Percentiles rank a stretch among this genome's conserved stretches.
Conservation (phyloP, 2,888 invertebrate species). For the Sinotaia quadrata region DNA sequence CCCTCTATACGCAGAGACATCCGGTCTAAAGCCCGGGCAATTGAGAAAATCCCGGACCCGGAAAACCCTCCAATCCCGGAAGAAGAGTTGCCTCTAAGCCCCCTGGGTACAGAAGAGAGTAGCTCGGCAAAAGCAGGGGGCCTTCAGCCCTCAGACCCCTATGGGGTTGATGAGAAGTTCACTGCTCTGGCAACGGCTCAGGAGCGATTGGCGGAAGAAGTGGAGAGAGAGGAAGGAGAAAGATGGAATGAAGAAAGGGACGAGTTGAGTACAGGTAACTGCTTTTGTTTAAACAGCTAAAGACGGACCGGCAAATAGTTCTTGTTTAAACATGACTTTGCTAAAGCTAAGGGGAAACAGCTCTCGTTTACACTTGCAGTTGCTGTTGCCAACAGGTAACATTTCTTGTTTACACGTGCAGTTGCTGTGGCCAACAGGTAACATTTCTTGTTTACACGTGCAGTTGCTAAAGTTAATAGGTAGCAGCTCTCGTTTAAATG, state of each 20-base stretch:
- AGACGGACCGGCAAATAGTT: too few species aligned
- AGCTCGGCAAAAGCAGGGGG: not conserved
- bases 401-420: too few species aligned
- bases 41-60: conserved; percentile 34
- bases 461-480: too few species aligned
- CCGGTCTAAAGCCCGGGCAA: conserved; percentile 46
- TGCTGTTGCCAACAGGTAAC: too few species aligned
- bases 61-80: conserved; percentile 52
- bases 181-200: conserved; percentile 17
- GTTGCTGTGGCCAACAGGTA: too few species aligned
- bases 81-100: conserved; percentile 59
- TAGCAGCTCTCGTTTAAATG: too few species aligned
- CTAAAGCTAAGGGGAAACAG: not conserved
- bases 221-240: conserved; percentile 14
- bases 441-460: too few species aligned
- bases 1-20: conserved; percentile 69
- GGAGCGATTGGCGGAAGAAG: conserved; percentile 36
- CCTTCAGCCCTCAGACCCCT: not conserved
- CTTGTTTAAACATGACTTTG: too few species aligned
- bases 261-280: not conserved
- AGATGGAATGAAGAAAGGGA: conserved; percentile 1
- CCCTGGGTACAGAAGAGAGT: conserved; percentile 43
- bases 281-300: too few species aligned
- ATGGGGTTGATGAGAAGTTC: conserved; percentile 24
- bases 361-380: too few species aligned